Conservation (phyloP, 2,888 invertebrate genomes). For the Limnephilus auricula region DNA sequence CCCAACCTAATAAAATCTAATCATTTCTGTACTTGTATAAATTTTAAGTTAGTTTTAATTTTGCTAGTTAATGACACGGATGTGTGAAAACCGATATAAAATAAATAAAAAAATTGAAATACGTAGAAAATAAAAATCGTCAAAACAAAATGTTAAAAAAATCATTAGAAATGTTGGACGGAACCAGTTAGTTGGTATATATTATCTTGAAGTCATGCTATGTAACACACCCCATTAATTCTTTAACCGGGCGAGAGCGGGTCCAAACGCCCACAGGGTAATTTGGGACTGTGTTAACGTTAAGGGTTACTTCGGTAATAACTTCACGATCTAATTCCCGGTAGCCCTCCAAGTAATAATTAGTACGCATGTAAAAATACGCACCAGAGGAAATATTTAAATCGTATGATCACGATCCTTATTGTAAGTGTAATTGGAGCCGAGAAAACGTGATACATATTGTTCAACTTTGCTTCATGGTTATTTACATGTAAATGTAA, state of each 20-base stretch:
- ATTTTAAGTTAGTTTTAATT: too few relatives aligned
- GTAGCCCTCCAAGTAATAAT: background rate
- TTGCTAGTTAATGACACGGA: too few relatives aligned
- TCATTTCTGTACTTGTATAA: too few relatives aligned
- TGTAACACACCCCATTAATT: background rate
- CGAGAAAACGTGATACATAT: background rate
- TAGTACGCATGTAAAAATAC: constrained; percentile 2
- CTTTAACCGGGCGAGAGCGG: background rate
- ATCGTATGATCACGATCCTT: constrained; percentile 2
- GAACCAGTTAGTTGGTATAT: background rate
- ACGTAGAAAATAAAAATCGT: too few relatives aligned
- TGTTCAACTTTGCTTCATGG: background rate
- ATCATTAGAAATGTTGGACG: background rate
- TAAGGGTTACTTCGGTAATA: background rate
- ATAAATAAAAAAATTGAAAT: too few relatives aligned
- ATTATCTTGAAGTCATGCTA: background rate
- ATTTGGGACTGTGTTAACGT: background rate
- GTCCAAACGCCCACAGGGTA: background rate
- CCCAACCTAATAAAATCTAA: too few relatives aligned
- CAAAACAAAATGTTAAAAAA: too few relatives aligned
- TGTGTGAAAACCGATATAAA: too few relatives aligned
- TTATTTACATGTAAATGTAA: background rate
- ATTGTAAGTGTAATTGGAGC: background rate
- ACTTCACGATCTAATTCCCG: constrained; percentile 2
- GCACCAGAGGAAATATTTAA: background rate